Percentiles rank a stretch among this genome's conserved stretches.
Evolutionary conservation across 2,113 vertebrate species (phyloP).

Genomic region (Microcebus griseorufus): DNA sequence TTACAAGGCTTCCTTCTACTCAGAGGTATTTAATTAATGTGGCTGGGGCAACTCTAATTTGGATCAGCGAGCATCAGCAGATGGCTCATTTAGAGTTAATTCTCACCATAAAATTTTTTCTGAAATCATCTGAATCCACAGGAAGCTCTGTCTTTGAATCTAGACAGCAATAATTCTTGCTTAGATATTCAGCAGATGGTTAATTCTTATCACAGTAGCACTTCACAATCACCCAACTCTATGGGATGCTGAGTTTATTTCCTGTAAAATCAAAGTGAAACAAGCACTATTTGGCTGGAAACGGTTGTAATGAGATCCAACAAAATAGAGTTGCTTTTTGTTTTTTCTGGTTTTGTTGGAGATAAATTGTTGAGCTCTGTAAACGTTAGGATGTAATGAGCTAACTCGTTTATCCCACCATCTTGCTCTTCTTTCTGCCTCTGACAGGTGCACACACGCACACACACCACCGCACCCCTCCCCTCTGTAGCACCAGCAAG

Average conservation of each 20-base stretch:
- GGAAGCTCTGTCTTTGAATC: conserved; percentile 32
- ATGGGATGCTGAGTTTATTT: conserved; percentile 13
- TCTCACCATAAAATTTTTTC: conserved; percentile 3
- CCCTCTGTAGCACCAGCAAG: no score
- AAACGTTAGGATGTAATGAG: not conserved
- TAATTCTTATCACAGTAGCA: not conserved
- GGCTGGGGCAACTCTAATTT: not conserved
- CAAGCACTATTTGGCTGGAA: conserved; percentile 35
- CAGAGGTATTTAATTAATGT: not conserved
- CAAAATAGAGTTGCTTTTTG: not conserved
- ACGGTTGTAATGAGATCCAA: conserved; percentile 25
- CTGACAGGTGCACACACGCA: no score
- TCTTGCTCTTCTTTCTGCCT: not conserved
- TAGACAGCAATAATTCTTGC: not conserved
- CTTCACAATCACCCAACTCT: not conserved
- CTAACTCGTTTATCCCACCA: not conserved
- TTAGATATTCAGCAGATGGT: conserved; percentile 57
- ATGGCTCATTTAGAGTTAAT: not conserved
- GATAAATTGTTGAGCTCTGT: not conserved
- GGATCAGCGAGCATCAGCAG: not conserved
- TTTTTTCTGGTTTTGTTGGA: not conserved
- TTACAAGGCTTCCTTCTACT: not conserved
- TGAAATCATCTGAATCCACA: not conserved
- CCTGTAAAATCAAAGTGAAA: conserved; percentile 44
- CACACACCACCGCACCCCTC: not conserved